Evolutionary conservation across 2,888 invertebrate genomes (phyloP).

Genomic region (Dromius quadrimaculatus): DNA sequence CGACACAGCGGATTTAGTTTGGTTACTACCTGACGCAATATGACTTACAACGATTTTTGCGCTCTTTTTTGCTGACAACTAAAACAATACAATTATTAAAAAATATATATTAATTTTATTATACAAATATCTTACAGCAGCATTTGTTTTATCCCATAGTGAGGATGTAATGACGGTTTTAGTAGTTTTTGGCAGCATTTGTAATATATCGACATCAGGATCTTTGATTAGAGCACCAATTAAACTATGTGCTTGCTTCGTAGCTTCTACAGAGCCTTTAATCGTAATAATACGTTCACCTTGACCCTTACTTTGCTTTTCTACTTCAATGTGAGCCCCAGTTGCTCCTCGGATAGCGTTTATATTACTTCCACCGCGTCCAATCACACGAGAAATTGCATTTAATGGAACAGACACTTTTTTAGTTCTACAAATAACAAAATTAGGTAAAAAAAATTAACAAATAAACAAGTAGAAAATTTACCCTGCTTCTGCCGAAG

Average conservation of each 20-base stretch:
- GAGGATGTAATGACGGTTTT: constrained; percentile 70
- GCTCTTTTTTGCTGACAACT: constrained; percentile 46
- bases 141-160: constrained; percentile 71
- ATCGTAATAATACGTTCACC: constrained; percentile 96
- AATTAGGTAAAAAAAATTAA: constrained; percentile 1
- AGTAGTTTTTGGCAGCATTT: constrained; percentile 76
- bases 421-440: constrained; percentile 74
- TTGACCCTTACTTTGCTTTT: constrained; percentile 95
- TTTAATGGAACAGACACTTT: constrained; percentile 94
- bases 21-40: constrained; percentile 58
- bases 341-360: constrained; percentile 97
- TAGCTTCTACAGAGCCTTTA: constrained; percentile 92
- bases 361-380: constrained; percentile 96
- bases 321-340: constrained; percentile 98
- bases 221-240: constrained; percentile 95
- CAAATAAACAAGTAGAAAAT: constrained; percentile 64
- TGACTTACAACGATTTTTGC: constrained; percentile 31
- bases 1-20: constrained; percentile 57
- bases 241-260: constrained; percentile 90
- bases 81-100: constrained; percentile 9
- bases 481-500: constrained; percentile 62
- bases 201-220: constrained; percentile 91
- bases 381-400: constrained; percentile 97
- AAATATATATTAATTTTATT: background rate
- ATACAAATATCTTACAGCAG: constrained; percentile 64